A percentile compares a stretch with the other conserved stretches of the same genome.
Conservation (phyloP, 2,888 invertebrate genomes). For the Rhogogaster chlorosoma region DNA sequence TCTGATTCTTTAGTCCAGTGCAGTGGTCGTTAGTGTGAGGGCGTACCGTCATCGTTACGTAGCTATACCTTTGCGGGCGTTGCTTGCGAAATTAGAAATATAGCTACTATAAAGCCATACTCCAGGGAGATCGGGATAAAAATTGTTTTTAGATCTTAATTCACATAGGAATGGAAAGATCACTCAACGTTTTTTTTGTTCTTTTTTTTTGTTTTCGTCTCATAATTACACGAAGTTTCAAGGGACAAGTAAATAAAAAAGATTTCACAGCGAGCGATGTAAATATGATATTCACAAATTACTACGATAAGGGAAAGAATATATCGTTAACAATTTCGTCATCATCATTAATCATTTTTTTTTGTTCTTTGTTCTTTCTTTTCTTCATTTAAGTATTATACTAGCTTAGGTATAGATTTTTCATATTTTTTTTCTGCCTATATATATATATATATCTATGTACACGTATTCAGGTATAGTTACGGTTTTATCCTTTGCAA, state of each 20-base stretch:
- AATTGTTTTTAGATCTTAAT: background rate
- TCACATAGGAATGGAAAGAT: background rate
- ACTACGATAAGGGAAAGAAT: background rate
- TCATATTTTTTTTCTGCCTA: background rate
- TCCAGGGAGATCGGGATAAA: background rate
- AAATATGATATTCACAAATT: background rate
- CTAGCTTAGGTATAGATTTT: background rate
- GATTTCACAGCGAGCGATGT: background rate
- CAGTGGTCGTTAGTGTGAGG: background rate
- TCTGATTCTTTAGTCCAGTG: conserved; percentile 1
- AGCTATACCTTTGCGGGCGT: conserved; percentile 3
- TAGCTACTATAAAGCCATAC: background rate
- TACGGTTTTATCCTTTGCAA: background rate
- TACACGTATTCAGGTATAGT: too few species aligned
- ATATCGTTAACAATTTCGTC: background rate
- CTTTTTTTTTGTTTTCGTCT: background rate
- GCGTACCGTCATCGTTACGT: background rate
- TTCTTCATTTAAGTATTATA: background rate
- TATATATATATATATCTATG: background rate
- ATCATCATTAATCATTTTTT: background rate
- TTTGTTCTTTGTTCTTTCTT: background rate
- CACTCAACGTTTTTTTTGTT: background rate
- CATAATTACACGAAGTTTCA: background rate
- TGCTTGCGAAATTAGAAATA: conserved; percentile 31
- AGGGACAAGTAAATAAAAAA: background rate